These are phyloP conservation scores for Hyles lineata DNA, from an alignment of 2,888 invertebrate species.

Conservation along the genomic window DNA sequence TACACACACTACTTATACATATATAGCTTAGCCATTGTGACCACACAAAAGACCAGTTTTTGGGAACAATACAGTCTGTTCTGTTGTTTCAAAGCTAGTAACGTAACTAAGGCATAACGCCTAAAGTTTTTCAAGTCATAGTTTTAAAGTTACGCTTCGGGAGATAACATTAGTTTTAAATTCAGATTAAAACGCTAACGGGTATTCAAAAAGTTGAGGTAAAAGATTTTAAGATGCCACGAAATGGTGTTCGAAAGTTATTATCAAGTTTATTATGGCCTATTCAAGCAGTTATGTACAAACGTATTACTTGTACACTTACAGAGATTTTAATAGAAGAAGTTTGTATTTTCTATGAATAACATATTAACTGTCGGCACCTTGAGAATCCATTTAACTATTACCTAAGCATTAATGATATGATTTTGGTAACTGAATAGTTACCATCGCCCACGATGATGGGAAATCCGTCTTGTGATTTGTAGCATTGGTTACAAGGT, in stretches of 20 bases:
- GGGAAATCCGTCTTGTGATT: too few relatives aligned
- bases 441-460: too few relatives aligned
- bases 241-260: neutral
- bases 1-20: neutral
- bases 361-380: too few relatives aligned
- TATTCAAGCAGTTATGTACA: neutral
- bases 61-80: slow-evolving; percentile 5
- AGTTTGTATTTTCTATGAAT: too few relatives aligned
- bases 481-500: too few relatives aligned
- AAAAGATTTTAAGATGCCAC: slow-evolving; percentile 9
- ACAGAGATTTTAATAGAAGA: too few relatives aligned
- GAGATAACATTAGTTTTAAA: slow-evolving; percentile 16
- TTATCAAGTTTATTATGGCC: neutral
- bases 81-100: neutral
- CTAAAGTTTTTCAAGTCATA: slow-evolving; percentile 23
- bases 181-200: neutral
- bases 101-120: slow-evolving; percentile 15
- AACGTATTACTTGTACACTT: too few relatives aligned
- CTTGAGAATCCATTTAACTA: too few relatives aligned
- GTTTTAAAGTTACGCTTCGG: slow-evolving; percentile 7
- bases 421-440: too few relatives aligned
- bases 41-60: slow-evolving; percentile 24
- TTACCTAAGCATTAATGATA: too few relatives aligned
- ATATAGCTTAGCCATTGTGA: neutral
- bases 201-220: neutral